A percentile compares a stretch with the other conserved stretches of the same genome.
Evolutionary conservation across 2,888 invertebrate genomes (phyloP).

Genomic region (Parthenolecanium corni): DNA sequence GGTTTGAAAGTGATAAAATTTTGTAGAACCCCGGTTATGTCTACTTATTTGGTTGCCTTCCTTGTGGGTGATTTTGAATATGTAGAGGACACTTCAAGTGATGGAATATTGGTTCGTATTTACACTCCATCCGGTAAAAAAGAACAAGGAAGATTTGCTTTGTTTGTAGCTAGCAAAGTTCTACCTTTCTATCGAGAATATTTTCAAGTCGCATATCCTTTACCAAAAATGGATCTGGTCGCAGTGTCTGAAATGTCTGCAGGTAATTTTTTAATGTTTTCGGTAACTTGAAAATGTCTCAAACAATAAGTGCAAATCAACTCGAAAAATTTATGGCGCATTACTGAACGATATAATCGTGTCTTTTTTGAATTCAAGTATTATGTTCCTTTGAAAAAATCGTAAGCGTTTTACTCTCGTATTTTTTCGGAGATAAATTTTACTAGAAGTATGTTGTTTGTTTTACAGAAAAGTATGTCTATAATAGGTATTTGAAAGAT

Average conservation of each 20-base stretch:
- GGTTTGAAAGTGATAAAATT: constrained; percentile 51
- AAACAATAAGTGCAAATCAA: too few species aligned
- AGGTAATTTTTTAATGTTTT: constrained; percentile 43
- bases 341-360: too few species aligned
- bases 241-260: constrained; percentile 91
- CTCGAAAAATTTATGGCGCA: too few species aligned
- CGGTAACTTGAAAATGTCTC: too few species aligned
- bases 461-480: too few species aligned
- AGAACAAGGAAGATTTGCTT: constrained; percentile 81
- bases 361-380: too few species aligned
- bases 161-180: constrained; percentile 83
- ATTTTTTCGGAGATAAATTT: too few species aligned
- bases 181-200: constrained; percentile 90
- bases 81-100: constrained; percentile 69
- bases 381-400: too few species aligned
- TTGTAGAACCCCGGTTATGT: constrained; percentile 82
- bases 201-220: constrained; percentile 85
- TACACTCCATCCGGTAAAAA: constrained; percentile 83
- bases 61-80: constrained; percentile 92
- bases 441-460: too few species aligned
- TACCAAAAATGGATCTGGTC: constrained; percentile 92
- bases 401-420: too few species aligned
- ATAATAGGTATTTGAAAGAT: too few species aligned
- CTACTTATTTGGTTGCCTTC: constrained; percentile 86
- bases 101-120: constrained; percentile 69